Percentiles rank a stretch among this genome's conserved stretches.
Evolutionary conservation across 2,113 vertebrate species (phyloP).

Genomic region (Corythoichthys haematopterus): DNA sequence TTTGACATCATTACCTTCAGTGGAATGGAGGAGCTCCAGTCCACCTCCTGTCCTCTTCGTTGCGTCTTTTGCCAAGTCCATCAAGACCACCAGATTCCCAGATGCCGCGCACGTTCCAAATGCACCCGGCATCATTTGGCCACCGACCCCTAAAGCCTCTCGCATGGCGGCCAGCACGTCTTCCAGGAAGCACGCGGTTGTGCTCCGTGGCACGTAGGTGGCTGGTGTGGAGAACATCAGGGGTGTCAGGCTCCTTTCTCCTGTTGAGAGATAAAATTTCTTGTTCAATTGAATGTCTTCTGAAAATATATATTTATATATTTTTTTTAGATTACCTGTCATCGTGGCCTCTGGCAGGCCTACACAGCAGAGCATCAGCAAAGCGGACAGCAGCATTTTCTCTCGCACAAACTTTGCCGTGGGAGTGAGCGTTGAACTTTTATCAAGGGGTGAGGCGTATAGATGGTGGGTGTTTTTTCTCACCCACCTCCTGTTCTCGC

Average conservation of each 20-base stretch:
- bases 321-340: slow-evolving; percentile 52
- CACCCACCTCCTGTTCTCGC: slow-evolving; percentile 40
- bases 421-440: slow-evolving; percentile 29
- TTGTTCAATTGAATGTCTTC: no score
- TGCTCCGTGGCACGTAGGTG: background rate
- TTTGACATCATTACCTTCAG: slow-evolving; percentile 42
- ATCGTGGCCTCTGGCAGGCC: background rate
- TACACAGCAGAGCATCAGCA: slow-evolving; percentile 34
- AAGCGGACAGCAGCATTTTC: slow-evolving; percentile 22
- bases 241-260: background rate
- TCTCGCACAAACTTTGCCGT: background rate
- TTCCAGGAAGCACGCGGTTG: slow-evolving; percentile 32
- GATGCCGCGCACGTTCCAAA: slow-evolving; percentile 57
- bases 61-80: slow-evolving; percentile 15
- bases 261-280: no score
- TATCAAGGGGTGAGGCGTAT: slow-evolving; percentile 29
- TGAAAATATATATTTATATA: no score
- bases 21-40: slow-evolving; percentile 37
- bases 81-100: slow-evolving; percentile 14
- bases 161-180: slow-evolving; percentile 45
- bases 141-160: slow-evolving; percentile 14
- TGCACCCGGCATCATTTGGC: slow-evolving; percentile 23
- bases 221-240: background rate
- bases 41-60: slow-evolving; percentile 13
- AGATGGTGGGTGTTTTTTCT: slow-evolving; percentile 32